Base-by-base conservation (phyloP, 2,797 vertebrate species). In the Chloroceryle amazona region DNA sequence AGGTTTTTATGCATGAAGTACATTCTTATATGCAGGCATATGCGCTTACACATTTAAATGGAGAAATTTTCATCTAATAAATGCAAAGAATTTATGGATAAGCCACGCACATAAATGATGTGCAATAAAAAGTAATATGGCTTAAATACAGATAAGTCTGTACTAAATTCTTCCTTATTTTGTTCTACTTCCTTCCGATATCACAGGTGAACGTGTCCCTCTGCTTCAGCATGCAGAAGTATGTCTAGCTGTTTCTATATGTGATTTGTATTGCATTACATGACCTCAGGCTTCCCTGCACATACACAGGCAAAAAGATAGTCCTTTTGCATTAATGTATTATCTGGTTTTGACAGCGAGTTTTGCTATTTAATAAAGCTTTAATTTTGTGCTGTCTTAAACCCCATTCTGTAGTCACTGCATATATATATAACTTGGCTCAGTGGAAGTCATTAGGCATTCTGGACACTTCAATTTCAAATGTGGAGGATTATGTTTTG, bases 291-390 rank as follows among this genome's bases (percentile, higher is more conserved):
- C 23, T 67, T 83, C 49, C 39, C 20, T 61, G 23, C 35, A 39
- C 14, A 78, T 3, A 18, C 13, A 42, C 28, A 39, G 33, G 31
- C 42, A 68, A 18, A 90, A 46, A 41, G 31, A 52, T 18, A 73
- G 16, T 35, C 33, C 29, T 70, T 71, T 57, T 49, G 25, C 42
- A 51, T 60, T 42, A 54, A 17, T 13, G 14, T 68, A 7, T 47
- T 20, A 47, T 67, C 42, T 33, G 39, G 14, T 42, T 42, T 4
- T 62, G 37, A 63, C 35, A 2, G 0, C 0, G 1, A 44, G 16
- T 71, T 90, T 60, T 0, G 0, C 22, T 86, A 57, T 74, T 58
- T 68, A 51, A 29, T 67, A 67, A 57, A 71, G 49, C 33, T 80
- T 76, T 83, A 33, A 31, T 61, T 86, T 33, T 78, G 6, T 86